Evolutionary conservation across 64 coral and sea anemone genomes (phyloP).

Genomic region (Trachythela sp.): DNA sequence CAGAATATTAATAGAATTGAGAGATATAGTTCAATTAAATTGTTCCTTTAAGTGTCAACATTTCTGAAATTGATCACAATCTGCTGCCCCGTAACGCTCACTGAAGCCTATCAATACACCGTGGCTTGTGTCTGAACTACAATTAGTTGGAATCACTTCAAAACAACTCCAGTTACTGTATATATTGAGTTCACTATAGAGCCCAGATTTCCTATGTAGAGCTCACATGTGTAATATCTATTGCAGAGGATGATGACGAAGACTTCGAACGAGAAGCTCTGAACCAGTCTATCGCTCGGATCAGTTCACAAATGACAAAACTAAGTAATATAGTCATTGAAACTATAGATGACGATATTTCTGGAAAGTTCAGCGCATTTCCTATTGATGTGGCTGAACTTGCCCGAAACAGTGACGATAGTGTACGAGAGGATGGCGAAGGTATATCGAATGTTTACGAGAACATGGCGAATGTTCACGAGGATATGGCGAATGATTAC

Average conservation of each 20-base stretch:
- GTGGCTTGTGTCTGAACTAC: too few species aligned
- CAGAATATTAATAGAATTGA: too few species aligned
- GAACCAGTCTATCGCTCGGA: not conserved
- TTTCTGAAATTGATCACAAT: too few species aligned
- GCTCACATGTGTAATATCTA: not conserved
- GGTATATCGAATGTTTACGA: too few species aligned
- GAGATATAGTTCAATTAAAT: too few species aligned
- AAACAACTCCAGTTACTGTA: too few species aligned
- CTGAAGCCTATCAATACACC: too few species aligned
- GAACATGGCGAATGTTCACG: not conserved
- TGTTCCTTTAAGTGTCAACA: too few species aligned
- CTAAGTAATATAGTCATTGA: not conserved
- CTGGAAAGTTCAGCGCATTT: not conserved
- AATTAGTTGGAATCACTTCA: too few species aligned
- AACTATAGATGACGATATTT: not conserved
- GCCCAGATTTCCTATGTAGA: too few species aligned
- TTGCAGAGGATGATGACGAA: not conserved
- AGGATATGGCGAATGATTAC: not conserved
- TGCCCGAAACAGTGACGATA: not conserved
- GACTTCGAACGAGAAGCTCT: not conserved
- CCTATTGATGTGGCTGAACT: not conserved
- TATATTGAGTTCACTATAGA: too few species aligned
- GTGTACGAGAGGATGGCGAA: not conserved
- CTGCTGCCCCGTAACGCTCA: too few species aligned
- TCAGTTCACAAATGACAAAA: constrained; percentile 4